Evolutionary conservation across 2,888 invertebrate species (phyloP).

Genomic region (Acronicta psi): DNA sequence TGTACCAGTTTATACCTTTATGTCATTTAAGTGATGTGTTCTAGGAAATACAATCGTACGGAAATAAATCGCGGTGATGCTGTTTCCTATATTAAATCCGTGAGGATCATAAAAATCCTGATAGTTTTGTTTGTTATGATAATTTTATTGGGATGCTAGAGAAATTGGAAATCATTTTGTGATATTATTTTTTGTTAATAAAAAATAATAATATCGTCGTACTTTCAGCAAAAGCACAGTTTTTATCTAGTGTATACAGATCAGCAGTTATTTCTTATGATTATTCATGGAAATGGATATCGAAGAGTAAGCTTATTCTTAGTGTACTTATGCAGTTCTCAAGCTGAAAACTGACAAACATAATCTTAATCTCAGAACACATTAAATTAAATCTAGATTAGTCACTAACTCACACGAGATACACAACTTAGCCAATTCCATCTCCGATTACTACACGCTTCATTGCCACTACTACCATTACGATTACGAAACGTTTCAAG

Average conservation of each 20-base stretch:
- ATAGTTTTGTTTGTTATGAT: constrained; percentile 55
- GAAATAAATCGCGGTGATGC: constrained; percentile 41
- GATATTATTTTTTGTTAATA: constrained; percentile 2
- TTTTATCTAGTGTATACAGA: neutral
- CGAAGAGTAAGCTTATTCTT: neutral
- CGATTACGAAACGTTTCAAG: constrained; percentile 57
- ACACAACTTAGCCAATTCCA: constrained; percentile 41
- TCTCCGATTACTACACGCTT: constrained; percentile 39
- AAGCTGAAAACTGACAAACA: neutral
- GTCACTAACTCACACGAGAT: constrained; percentile 27
- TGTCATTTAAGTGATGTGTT: constrained; percentile 51
- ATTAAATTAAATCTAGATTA: constrained; percentile 22
- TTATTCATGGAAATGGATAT: neutral
- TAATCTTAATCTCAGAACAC: too few relatives aligned
- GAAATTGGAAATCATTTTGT: constrained; percentile 34
- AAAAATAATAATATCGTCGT: neutral
- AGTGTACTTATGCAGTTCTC: neutral
- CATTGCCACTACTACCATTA: constrained; percentile 47
- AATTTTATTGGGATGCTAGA: constrained; percentile 30
- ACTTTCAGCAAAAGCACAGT: neutral
- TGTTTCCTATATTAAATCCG: constrained; percentile 45
- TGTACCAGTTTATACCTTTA: constrained; percentile 50
- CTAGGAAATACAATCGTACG: constrained; percentile 57
- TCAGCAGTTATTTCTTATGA: neutral
- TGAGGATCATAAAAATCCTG: constrained; percentile 49